A percentile compares a stretch with the other conserved stretches of the same genome.
Evolutionary conservation across 1,140 invertebrate genomes (phyloP).

Genomic region (Scaptomyza graminum): DNA sequence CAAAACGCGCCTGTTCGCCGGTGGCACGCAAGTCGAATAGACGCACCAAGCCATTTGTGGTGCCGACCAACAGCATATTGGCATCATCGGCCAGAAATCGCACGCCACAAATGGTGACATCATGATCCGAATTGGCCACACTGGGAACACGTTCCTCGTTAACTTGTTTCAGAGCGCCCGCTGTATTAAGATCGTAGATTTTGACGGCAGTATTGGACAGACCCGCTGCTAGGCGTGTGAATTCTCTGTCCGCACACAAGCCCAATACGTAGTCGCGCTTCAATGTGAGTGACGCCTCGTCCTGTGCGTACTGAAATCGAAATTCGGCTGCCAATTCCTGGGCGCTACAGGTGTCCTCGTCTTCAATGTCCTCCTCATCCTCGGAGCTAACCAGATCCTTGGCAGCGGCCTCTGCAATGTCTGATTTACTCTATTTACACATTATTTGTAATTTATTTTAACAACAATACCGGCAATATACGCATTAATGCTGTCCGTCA

Average conservation of each 20-base stretch:
- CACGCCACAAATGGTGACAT: slow-evolving; percentile 56
- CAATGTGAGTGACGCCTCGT: slow-evolving; percentile 58
- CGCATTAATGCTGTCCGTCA: too few species aligned
- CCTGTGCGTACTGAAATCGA: slow-evolving; percentile 40
- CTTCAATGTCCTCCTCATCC: slow-evolving; percentile 60
- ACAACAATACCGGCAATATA: too few species aligned
- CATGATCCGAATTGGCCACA: background rate
- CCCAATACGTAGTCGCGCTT: slow-evolving; percentile 65
- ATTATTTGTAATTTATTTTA: background rate
- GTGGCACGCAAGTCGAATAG: slow-evolving; percentile 68
- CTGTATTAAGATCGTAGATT: slow-evolving; percentile 56
- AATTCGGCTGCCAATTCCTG: slow-evolving; percentile 53
- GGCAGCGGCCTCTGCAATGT: slow-evolving; percentile 41
- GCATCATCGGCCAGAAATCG: slow-evolving; percentile 65
- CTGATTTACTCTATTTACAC: background rate
- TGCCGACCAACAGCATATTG: slow-evolving; percentile 60
- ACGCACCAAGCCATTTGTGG: slow-evolving; percentile 63
- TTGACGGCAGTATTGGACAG: slow-evolving; percentile 63
- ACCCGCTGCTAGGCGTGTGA: slow-evolving; percentile 62
- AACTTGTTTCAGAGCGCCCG: slow-evolving; percentile 8
- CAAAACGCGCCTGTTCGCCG: slow-evolving; percentile 55
- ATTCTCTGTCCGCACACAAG: slow-evolving; percentile 45
- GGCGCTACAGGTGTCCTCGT: slow-evolving; percentile 63
- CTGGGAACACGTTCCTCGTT: slow-evolving; percentile 12
- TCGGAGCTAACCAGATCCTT: slow-evolving; percentile 52